Percentiles rank a stretch among this genome's conserved stretches.
phyloP scores from a whole-genome alignment of 2,113 vertebrate genomes.

The Peucedramus taeniatus region DNA sequence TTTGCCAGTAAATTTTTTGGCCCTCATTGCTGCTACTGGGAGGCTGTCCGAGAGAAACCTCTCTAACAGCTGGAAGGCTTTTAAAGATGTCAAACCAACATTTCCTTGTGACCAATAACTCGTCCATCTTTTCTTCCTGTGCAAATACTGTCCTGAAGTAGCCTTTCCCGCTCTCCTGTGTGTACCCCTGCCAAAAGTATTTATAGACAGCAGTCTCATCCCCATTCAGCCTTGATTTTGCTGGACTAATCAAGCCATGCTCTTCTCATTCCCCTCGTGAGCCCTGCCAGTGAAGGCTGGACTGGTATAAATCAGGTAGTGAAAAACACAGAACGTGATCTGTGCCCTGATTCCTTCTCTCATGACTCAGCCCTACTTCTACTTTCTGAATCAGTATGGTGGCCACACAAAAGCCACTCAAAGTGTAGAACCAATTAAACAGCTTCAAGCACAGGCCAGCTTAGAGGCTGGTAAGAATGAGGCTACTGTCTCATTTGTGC shows the following conservation, averaged over 20 bases:
- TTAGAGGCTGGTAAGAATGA: not conserved
- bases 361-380: accelerated
- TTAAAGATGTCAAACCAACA: not conserved
- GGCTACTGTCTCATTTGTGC: not conserved
- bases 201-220: constrained; percentile 12
- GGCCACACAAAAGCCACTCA: not conserved
- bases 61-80: not conserved
- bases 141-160: constrained; percentile 11
- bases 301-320: not conserved
- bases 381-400: not conserved
- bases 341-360: not conserved
- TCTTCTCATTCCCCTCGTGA: not conserved
- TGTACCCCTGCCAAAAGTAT: constrained; percentile 28
- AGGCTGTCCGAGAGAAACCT: not conserved
- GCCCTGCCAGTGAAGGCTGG: not conserved
- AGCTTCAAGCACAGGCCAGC: not conserved
- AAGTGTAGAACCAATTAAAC: not conserved
- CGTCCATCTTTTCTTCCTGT: not conserved
- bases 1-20: not conserved
- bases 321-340: not conserved
- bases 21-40: not conserved
- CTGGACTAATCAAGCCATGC: not conserved
- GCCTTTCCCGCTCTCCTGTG: not conserved
- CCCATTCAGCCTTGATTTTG: not conserved
- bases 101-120: not conserved